Base-by-base conservation (phyloP, 2,113 vertebrate species). In the Channa maculata region DNA sequence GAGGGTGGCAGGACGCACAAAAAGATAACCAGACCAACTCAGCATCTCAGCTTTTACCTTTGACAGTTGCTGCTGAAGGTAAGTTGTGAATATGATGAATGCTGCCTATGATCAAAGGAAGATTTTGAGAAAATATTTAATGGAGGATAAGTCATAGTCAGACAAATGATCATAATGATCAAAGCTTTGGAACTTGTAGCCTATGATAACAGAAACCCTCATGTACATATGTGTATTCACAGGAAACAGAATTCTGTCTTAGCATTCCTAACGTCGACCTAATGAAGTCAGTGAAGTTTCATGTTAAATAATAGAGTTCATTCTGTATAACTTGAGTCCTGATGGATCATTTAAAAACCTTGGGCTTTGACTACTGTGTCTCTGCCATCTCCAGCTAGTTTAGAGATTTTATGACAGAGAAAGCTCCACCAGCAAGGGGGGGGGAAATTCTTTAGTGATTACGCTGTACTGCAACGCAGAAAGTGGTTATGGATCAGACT, bases 41-140 rank as follows among this genome's bases (percentile, higher is more conserved):
- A 0, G 55, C 33, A n/a, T 68, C 51, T 78, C 33, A 41, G 11
- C 65, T 82, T 65, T 75, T 15, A 77, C 39, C 6, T 39, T 51
- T 51, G 3, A 41, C 83, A 43, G 51, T 38, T 1, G 38, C 70
- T 3, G 45, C 67, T 2, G 14, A 51, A 89, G 91, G 92, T 93
- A 84, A 86, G 92, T 70, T 78, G 62, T 65, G 7, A 52, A 52
- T 36, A 13, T 8, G 5, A 5, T 52, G 12, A n/a, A 4, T 3
- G 6, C n/a, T 46, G 0, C 14, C 13, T 54, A 61, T 2, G 33
- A 33, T 24, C 24, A 24, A 24, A 39, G 2, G 6, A 34, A 60
- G 8, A 44, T 48, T 33, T 59, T 2, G 7, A 1, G n/a, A 13
- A 24, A 13, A 37, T 1, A 13, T 68, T 52, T 64, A 5, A 57